Percentiles rank a stretch among this genome's conserved stretches.
Evolutionary conservation across 1,140 invertebrate species (phyloP).

Genomic region (Grapholita molesta): DNA sequence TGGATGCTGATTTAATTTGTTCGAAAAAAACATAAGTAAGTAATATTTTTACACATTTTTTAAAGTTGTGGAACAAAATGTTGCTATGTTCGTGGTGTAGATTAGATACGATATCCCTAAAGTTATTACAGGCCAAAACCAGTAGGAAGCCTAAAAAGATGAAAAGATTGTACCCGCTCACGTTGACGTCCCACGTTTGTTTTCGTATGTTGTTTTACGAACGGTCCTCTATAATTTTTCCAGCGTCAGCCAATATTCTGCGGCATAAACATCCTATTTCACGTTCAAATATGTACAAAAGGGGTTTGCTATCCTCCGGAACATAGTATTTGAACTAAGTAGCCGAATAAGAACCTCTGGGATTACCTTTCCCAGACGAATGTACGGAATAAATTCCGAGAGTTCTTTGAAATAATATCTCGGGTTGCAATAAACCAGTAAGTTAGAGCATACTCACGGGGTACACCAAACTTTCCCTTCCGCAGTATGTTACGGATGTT

Average conservation of each 20-base stretch:
- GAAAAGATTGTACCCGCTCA: background rate
- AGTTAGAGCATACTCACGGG: constrained; percentile 57
- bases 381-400: constrained; percentile 57
- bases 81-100: too few relatives aligned
- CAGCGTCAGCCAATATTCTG: constrained; percentile 5
- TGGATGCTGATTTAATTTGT: too few relatives aligned
- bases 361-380: constrained; percentile 52
- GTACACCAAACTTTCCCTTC: constrained; percentile 56
- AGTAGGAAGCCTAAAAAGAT: too few relatives aligned
- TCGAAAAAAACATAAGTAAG: too few relatives aligned
- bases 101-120: too few relatives aligned
- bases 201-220: background rate
- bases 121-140: too few relatives aligned
- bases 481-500: constrained; percentile 47
- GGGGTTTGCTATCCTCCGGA: constrained; percentile 32
- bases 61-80: too few relatives aligned
- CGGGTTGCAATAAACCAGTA: constrained; percentile 63
- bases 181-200: background rate
- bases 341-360: constrained; percentile 56
- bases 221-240: background rate
- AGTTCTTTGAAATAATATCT: constrained; percentile 70
- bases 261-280: constrained; percentile 29
- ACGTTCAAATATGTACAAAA: constrained; percentile 32
- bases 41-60: too few relatives aligned
- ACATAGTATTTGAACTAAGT: constrained; percentile 48